Conservation (phyloP, 2,113 vertebrate genomes). For the Coptodon bakossiorum region DNA sequence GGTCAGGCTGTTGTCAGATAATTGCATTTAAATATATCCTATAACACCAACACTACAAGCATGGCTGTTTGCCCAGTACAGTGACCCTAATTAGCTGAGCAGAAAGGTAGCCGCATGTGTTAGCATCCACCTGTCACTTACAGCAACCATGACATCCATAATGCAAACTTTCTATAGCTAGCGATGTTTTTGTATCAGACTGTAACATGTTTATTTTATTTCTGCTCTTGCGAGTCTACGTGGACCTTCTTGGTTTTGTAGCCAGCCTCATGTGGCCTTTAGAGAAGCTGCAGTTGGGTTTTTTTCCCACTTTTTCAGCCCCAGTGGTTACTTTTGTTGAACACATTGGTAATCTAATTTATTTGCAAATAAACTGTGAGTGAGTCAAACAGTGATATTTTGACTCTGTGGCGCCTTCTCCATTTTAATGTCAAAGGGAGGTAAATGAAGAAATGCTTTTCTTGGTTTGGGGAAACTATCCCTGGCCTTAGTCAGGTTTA, state of each 20-base stretch:
- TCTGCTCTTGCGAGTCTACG: accelerated
- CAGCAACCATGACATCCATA: background rate
- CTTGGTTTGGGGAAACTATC: background rate
- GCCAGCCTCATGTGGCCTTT: background rate
- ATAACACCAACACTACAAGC: background rate
- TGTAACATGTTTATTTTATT: background rate
- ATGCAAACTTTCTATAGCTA: background rate
- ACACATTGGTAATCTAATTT: accelerated
- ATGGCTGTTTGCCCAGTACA: background rate
- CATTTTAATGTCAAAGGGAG: background rate
- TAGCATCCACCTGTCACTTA: background rate
- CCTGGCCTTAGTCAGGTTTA: background rate
- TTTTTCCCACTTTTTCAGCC: background rate
- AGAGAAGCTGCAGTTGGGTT: background rate
- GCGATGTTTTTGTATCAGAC: background rate
- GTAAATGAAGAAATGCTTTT: background rate
- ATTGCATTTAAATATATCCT: background rate
- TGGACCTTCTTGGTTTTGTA: background rate
- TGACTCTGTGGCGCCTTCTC: background rate
- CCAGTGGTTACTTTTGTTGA: background rate
- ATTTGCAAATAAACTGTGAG: background rate
- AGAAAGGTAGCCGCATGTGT: background rate
- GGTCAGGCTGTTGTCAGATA: background rate
- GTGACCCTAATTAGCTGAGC: background rate
- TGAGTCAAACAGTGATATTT: background rate